phyloP scores from a whole-genome alignment of 2,888 invertebrate genomes.

The Drosophila prostipennis region DNA sequence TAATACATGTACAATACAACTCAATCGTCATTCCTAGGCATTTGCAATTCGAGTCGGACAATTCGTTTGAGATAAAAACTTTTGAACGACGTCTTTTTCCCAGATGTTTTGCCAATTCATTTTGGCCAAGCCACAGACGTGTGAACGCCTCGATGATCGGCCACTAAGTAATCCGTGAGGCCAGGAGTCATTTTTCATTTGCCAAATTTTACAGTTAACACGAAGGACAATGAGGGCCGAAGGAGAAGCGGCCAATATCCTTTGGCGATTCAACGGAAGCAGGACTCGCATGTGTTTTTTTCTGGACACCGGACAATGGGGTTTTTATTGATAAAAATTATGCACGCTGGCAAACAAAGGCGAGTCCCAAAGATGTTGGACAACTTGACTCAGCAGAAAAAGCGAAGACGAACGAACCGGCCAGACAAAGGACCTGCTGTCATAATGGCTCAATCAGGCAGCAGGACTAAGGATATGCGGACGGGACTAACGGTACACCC shows the following conservation, averaged over 20 bases:
- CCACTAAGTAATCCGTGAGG: constrained; percentile 1
- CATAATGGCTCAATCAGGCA: constrained; percentile 75
- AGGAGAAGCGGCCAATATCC: constrained; percentile 17
- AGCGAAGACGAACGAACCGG: constrained; percentile 27
- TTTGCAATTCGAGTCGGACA: constrained; percentile 8
- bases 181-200: constrained; percentile 58
- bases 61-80: constrained; percentile 32
- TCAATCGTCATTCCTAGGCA: neutral
- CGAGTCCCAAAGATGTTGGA: constrained; percentile 56
- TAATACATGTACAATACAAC: neutral
- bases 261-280: constrained; percentile 55
- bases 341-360: constrained; percentile 65
- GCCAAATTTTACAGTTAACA: constrained; percentile 75
- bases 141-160: constrained; percentile 30
- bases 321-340: constrained; percentile 77
- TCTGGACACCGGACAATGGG: constrained; percentile 38
- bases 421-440: constrained; percentile 62
- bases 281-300: constrained; percentile 42
- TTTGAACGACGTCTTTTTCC: constrained; percentile 16
- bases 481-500: constrained; percentile 34
- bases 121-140: constrained; percentile 35
- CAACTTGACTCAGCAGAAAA: constrained; percentile 76
- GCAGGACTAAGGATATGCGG: constrained; percentile 19
- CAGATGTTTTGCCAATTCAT: constrained; percentile 41
- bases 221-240: constrained; percentile 18